Evolutionary conservation across 2,113 vertebrate genomes (phyloP).

Genomic region (Probosciger aterrimus): DNA sequence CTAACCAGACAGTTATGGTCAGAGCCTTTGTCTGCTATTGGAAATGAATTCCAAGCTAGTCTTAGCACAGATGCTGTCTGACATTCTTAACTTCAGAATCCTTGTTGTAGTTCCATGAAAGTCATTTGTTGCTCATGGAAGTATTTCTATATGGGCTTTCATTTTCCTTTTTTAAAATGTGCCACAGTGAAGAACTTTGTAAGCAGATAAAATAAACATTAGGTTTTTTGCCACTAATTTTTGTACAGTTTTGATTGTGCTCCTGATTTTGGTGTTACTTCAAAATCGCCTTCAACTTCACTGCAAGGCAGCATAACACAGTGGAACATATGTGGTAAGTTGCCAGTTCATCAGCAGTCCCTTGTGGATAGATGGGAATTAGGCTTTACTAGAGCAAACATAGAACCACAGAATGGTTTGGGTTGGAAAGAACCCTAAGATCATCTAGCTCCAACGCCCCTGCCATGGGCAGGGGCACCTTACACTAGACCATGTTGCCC

Average conservation of each 20-base stretch:
- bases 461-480: neutral
- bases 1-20: neutral
- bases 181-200: neutral
- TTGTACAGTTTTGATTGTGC: neutral
- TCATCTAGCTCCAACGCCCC: neutral
- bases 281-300: neutral
- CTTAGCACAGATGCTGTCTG: neutral
- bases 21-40: neutral
- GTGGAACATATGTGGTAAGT: neutral
- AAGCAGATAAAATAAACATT: neutral
- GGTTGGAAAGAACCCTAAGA: neutral
- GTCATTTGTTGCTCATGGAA: neutral
- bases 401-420: neutral
- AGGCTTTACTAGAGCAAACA: neutral
- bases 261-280: neutral
- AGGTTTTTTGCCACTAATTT: rapidly evolving
- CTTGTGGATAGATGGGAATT: neutral
- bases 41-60: neutral
- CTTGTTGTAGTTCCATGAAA: neutral
- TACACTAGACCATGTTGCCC: neutral
- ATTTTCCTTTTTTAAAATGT: neutral
- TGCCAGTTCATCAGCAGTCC: neutral
- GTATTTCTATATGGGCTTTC: neutral
- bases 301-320: neutral
- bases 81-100: neutral